Evolutionary conservation across 2,113 vertebrate genomes (phyloP).

Genomic region (Glaucidium brasilianum): DNA sequence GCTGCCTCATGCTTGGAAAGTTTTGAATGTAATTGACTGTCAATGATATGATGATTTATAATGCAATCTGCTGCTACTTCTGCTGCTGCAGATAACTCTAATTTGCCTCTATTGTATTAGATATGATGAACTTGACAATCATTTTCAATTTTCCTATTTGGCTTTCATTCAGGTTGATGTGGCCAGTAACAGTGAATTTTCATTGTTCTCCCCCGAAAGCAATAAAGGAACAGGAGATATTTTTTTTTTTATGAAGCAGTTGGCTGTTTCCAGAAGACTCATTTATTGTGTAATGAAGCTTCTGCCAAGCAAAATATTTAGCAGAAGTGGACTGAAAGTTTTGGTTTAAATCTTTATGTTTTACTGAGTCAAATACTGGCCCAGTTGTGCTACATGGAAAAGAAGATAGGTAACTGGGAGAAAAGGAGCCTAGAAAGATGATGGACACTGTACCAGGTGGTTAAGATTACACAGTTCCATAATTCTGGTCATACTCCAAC

Average conservation of each 20-base stretch:
- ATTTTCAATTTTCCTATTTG: slow-evolving; percentile 68
- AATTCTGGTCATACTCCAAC: neutral
- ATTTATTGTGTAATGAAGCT: slow-evolving; percentile 47
- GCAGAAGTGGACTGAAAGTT: neutral
- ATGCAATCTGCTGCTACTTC: slow-evolving; percentile 75
- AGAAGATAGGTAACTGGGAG: neutral
- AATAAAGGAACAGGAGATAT: slow-evolving; percentile 6
- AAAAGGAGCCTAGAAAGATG: neutral
- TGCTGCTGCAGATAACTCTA: slow-evolving; percentile 72
- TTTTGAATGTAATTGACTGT: slow-evolving; percentile 80
- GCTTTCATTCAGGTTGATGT: slow-evolving; percentile 64
- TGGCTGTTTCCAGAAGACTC: slow-evolving; percentile 34
- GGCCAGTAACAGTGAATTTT: slow-evolving; percentile 59
- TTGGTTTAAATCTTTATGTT: neutral
- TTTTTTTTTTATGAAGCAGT: slow-evolving; percentile 24
- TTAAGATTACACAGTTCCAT: neutral
- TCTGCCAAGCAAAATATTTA: slow-evolving; percentile 46
- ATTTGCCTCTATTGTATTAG: slow-evolving; percentile 76
- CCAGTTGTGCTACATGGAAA: neutral
- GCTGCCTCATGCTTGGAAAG: slow-evolving; percentile 72
- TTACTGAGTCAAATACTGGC: neutral
- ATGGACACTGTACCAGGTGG: neutral
- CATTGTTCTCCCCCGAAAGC: slow-evolving; percentile 40
- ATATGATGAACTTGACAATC: slow-evolving; percentile 72
- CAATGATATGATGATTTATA: slow-evolving; percentile 81